Percentiles rank a stretch among this genome's conserved stretches.
Evolutionary conservation across 1,140 invertebrate species (phyloP).

Genomic region (Octopus sinensis): DNA sequence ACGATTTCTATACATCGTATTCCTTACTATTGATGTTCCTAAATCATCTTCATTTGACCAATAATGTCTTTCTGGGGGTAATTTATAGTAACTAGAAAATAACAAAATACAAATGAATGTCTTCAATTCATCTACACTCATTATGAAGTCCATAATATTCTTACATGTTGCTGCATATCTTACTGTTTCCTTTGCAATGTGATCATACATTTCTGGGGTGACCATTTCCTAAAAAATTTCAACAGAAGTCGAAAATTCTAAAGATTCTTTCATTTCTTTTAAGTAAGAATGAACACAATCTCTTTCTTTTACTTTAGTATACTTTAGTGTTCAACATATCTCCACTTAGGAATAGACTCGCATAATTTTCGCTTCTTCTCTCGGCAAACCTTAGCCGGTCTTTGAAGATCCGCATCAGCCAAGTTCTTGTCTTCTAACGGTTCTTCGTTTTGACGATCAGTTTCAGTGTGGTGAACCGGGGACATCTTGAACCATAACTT

Average conservation of each 20-base stretch:
- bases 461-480: background rate
- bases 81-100: constrained; percentile 5
- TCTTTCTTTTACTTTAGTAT: background rate
- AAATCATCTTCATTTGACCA: background rate
- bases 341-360: background rate
- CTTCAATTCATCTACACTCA: constrained; percentile 4
- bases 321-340: background rate
- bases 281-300: background rate
- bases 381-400: background rate
- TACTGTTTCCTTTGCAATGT: constrained; percentile 2
- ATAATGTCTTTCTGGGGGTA: background rate
- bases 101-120: background rate
- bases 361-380: background rate
- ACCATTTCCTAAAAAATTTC: background rate
- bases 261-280: background rate
- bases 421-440: background rate
- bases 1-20: background rate
- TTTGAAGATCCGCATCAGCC: background rate
- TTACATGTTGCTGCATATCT: background rate
- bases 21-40: background rate
- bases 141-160: too few species aligned
- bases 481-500: background rate
- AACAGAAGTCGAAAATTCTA: background rate
- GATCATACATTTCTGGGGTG: background rate
- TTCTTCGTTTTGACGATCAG: background rate